These are phyloP conservation scores for Pungitius pungitius DNA, from an alignment of 2,113 vertebrate species.

Conservation along the genomic window DNA sequence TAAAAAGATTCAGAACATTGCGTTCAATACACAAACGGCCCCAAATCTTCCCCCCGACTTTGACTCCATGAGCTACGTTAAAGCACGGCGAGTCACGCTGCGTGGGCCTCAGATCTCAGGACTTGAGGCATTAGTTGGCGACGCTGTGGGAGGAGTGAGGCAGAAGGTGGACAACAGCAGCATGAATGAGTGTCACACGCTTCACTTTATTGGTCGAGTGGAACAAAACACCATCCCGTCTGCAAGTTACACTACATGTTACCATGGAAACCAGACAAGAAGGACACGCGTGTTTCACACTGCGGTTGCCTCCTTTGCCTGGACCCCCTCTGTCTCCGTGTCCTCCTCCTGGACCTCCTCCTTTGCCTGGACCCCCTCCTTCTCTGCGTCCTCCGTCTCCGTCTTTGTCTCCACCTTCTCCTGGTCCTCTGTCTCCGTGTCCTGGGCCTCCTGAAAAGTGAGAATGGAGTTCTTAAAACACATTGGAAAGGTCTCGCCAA, in stretches of 20 bases:
- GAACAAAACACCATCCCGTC: background rate
- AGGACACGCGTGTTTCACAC: background rate
- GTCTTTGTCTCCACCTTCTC: background rate
- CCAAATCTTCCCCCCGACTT: no score
- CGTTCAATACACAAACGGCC: no score
- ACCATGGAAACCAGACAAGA: background rate
- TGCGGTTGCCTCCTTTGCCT: slow-evolving; percentile 7
- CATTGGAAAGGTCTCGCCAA: background rate
- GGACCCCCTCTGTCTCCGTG: background rate
- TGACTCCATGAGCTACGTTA: no score
- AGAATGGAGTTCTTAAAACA: background rate
- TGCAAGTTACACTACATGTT: background rate
- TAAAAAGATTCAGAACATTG: no score
- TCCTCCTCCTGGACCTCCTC: background rate
- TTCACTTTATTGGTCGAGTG: background rate
- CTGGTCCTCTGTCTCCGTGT: background rate
- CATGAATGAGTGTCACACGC: background rate
- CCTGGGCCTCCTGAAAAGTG: slow-evolving; percentile 3
- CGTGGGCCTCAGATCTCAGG: no score
- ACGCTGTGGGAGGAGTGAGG: no score
- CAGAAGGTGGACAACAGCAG: no score
- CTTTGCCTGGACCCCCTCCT: background rate
- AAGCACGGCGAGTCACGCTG: no score
- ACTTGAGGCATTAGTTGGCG: no score
- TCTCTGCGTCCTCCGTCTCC: background rate